Conservation (phyloP, 2,888 invertebrate species). For the Cosmia pyralina region DNA sequence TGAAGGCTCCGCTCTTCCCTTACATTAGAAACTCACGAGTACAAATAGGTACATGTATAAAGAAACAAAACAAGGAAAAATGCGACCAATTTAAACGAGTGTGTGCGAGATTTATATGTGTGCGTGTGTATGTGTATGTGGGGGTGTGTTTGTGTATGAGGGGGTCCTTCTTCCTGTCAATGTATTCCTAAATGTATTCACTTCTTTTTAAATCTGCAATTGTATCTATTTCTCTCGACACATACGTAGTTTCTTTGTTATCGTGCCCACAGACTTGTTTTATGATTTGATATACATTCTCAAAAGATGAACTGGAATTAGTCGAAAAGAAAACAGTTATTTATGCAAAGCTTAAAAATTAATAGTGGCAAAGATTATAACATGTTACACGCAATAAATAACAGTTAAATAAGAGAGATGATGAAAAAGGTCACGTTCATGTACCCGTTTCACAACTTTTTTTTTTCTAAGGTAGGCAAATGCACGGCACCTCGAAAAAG, state of each 20-base stretch:
- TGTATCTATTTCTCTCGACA: not conserved
- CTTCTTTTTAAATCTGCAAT: not conserved
- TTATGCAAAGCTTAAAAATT: not conserved
- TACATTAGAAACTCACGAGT: too few species aligned
- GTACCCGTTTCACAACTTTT: not conserved
- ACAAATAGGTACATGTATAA: too few species aligned
- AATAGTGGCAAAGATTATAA: conserved; percentile 6
- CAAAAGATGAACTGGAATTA: conserved; percentile 15
- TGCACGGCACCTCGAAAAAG: too few species aligned
- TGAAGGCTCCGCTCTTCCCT: too few species aligned
- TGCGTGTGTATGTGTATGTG: too few species aligned
- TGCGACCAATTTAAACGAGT: too few species aligned
- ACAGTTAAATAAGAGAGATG: conserved; percentile 11
- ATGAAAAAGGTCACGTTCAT: not conserved
- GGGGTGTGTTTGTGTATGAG: too few species aligned
- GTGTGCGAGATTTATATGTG: too few species aligned
- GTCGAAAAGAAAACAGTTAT: conserved; percentile 8
- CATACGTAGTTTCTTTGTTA: not conserved
- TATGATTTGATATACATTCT: conserved; percentile 8
- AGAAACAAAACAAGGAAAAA: too few species aligned
- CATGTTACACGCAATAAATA: conserved; percentile 4
- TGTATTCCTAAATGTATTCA: not conserved
- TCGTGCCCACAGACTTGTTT: not conserved
- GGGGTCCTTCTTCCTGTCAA: too few species aligned
- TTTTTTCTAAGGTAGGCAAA: too few species aligned